These are phyloP conservation scores for Venusia cambrica DNA, from an alignment of 2,888 invertebrate species.

Conservation along the genomic window DNA sequence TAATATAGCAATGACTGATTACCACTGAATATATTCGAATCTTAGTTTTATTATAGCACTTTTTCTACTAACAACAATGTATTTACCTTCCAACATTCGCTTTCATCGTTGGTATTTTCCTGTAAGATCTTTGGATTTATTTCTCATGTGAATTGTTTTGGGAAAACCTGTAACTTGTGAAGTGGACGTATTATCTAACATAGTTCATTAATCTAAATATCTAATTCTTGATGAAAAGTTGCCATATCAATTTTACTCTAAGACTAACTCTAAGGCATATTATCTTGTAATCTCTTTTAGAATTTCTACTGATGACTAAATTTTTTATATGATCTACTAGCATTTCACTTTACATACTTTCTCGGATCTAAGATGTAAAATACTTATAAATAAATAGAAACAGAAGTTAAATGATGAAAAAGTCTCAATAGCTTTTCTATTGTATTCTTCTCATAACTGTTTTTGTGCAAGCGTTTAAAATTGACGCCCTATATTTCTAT, in stretches of 20 bases:
- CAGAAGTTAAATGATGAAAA: conserved; percentile 15
- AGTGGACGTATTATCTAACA: not conserved
- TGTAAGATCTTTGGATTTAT: conserved; percentile 5
- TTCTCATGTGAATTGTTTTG: conserved; percentile 7
- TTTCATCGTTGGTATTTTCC: conserved; percentile 19
- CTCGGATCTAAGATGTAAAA: conserved; percentile 17
- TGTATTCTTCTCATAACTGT: too few relatives aligned
- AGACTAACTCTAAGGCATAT: conserved; percentile 27
- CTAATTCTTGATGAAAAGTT: conserved; percentile 24
- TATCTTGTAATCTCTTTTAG: conserved; percentile 33
- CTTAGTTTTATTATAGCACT: conserved; percentile 18
- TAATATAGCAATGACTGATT: conserved; percentile 29
- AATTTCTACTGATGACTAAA: conserved; percentile 34
- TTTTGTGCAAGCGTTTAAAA: too few relatives aligned
- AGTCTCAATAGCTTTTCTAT: conserved; percentile 22
- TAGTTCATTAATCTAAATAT: conserved; percentile 2
- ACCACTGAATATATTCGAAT: conserved; percentile 14
- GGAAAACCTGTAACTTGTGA: conserved; percentile 3
- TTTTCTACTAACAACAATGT: conserved; percentile 19
- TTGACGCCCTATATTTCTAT: too few relatives aligned
- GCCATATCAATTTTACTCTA: conserved; percentile 33
- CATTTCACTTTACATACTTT: conserved; percentile 21
- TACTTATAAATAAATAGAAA: conserved; percentile 15
- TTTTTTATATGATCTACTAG: conserved; percentile 28
- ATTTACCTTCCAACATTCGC: conserved; percentile 21